These are phyloP conservation scores for Drosophila malerkotliana DNA, from an alignment of 1,140 invertebrate species.

Conservation along the genomic window DNA sequence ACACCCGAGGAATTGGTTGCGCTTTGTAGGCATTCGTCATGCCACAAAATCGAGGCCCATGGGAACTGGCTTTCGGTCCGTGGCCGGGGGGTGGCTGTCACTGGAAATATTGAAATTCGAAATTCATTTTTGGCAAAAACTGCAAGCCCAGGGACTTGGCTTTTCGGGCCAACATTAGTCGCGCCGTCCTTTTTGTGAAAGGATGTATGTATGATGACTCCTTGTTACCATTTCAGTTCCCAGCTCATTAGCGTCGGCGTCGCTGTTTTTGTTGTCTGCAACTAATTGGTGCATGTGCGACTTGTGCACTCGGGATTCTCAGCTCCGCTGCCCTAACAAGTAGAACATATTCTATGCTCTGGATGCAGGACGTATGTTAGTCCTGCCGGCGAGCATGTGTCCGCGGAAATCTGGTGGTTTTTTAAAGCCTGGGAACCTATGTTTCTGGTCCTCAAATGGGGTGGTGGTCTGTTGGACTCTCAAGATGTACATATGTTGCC, in stretches of 20 bases:
- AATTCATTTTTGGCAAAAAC: conserved; percentile 65
- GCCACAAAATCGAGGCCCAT: conserved; percentile 72
- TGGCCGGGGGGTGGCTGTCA: conserved; percentile 31
- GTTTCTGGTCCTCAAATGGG: conserved; percentile 35
- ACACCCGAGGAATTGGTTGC: conserved; percentile 71
- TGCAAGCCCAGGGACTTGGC: conserved; percentile 4
- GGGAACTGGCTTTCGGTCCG: conserved; percentile 49
- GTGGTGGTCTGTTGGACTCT: not conserved
- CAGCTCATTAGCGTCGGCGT: conserved; percentile 72
- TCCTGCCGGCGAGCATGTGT: conserved; percentile 14
- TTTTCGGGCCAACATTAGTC: conserved; percentile 48
- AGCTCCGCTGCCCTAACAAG: conserved; percentile 70
- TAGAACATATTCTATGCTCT: conserved; percentile 75
- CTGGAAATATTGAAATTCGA: conserved; percentile 78
- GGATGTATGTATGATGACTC: conserved; percentile 1
- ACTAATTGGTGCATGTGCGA: conserved; percentile 79
- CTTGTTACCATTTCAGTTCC: conserved; percentile 61
- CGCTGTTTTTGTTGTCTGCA: conserved; percentile 66
- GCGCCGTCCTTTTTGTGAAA: conserved; percentile 33
- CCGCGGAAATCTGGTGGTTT: conserved; percentile 34
- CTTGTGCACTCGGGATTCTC: conserved; percentile 22
- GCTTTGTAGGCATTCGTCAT: conserved; percentile 75
- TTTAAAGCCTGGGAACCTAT: conserved; percentile 74
- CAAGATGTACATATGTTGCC: conserved; percentile 17
- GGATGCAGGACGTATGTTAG: conserved; percentile 70